phyloP scores from a whole-genome alignment of 2,888 invertebrate species.

The Alloplasta piceator region DNA sequence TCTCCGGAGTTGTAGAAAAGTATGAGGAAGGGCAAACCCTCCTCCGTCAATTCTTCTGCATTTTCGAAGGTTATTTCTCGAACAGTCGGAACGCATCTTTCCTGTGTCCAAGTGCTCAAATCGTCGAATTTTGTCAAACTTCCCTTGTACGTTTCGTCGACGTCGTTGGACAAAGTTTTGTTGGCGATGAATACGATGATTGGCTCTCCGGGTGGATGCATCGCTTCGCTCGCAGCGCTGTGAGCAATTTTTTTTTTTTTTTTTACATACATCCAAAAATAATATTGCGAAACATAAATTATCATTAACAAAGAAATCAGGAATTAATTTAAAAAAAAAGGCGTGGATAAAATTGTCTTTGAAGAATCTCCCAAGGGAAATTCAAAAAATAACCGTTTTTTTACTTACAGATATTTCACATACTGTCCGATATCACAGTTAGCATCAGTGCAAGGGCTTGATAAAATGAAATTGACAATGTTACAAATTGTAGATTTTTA shows the following conservation, averaged over 20 bases:
- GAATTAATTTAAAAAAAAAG: too few species aligned
- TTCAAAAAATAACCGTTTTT: slow-evolving; percentile 49
- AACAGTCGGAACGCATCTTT: slow-evolving; percentile 98
- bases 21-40: slow-evolving; percentile 98
- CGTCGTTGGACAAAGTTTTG: slow-evolving; percentile 90
- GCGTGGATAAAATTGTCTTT: not conserved
- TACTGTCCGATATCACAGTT: slow-evolving; percentile 81
- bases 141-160: slow-evolving; percentile 93
- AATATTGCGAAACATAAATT: too few species aligned
- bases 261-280: too few species aligned
- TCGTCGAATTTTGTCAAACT: slow-evolving; percentile 91
- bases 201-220: slow-evolving; percentile 93
- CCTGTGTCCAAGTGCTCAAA: slow-evolving; percentile 94
- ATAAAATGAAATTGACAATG: slow-evolving; percentile 73
- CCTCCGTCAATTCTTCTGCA: slow-evolving; percentile 99
- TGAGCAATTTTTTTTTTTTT: not conserved
- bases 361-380: slow-evolving; percentile 4
- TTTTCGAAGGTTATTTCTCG: slow-evolving; percentile 99
- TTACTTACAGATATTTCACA: slow-evolving; percentile 80
- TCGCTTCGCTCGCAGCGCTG: slow-evolving; percentile 88
- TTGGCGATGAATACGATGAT: slow-evolving; percentile 94
- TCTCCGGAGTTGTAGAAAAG: slow-evolving; percentile 96
- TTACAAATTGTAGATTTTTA: slow-evolving; percentile 46
- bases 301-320: not conserved
- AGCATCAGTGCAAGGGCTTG: slow-evolving; percentile 81